These are phyloP conservation scores for Chaetodon trifascialis DNA, from an alignment of 2,113 vertebrate genomes.

Conservation along the genomic window DNA sequence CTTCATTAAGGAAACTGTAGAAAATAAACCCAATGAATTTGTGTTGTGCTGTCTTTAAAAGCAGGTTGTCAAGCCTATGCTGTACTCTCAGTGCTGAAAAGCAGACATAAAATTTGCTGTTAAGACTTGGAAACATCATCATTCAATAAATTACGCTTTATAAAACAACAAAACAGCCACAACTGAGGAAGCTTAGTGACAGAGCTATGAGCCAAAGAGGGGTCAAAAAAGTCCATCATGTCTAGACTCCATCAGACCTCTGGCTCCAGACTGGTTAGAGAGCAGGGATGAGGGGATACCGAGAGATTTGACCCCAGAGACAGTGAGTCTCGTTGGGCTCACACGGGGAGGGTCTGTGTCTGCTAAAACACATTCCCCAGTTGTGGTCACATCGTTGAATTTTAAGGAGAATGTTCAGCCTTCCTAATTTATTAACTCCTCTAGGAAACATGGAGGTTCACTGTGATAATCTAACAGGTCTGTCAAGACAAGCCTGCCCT, in stretches of 20 bases:
- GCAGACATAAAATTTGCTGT: background rate
- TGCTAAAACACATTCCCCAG: constrained; percentile 60
- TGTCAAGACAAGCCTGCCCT: constrained; percentile 69
- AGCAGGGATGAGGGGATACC: constrained; percentile 72
- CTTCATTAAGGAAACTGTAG: background rate
- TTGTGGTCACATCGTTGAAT: constrained; percentile 58
- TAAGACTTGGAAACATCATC: constrained; percentile 31
- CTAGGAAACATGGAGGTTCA: constrained; percentile 13
- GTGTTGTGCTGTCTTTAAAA: background rate
- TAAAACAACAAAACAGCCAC: constrained; percentile 50
- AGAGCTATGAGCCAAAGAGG: constrained; percentile 39
- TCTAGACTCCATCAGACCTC: constrained; percentile 75
- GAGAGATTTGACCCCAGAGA: constrained; percentile 78
- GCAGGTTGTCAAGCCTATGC: background rate
- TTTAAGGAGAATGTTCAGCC: constrained; percentile 30
- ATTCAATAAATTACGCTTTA: constrained; percentile 29
- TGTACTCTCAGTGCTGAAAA: constrained; percentile 14
- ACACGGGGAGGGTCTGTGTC: constrained; percentile 63
- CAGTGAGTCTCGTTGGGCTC: constrained; percentile 74
- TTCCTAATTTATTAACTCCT: constrained; percentile 47
- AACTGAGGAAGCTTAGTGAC: constrained; percentile 44
- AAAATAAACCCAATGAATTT: background rate
- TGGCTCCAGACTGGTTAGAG: constrained; percentile 78
- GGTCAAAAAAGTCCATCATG: constrained; percentile 67
- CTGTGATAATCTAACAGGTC: background rate